A percentile compares a stretch with the other conserved stretches of the same genome.
Conservation (phyloP, 2,113 vertebrate genomes). For the Callaeas wilsoni region DNA sequence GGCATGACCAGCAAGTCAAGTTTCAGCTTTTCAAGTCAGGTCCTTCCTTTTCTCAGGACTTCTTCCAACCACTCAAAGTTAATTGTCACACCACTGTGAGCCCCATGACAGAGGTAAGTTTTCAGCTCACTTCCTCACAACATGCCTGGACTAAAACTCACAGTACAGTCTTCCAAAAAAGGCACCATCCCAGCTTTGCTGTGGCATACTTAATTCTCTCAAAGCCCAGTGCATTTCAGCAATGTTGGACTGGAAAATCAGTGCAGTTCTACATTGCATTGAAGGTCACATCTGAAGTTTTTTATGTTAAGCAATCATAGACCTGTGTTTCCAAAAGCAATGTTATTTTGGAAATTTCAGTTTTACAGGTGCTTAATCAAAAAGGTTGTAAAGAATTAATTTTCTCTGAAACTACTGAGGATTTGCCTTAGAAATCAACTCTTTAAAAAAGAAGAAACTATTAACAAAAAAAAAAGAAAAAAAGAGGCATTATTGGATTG, state of each 20-base stretch:
- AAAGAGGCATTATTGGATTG: background rate
- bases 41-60: background rate
- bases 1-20: background rate
- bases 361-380: background rate
- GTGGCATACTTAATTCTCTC: background rate
- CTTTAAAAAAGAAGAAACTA: background rate
- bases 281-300: slow-evolving; percentile 1
- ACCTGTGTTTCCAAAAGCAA: background rate
- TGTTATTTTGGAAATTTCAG: background rate
- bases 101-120: background rate
- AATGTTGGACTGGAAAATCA: background rate
- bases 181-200: background rate
- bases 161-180: background rate
- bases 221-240: slow-evolving; percentile 9
- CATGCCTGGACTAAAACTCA: background rate
- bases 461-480: background rate
- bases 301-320: background rate
- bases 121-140: background rate
- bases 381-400: background rate
- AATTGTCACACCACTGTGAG: background rate
- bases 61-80: background rate
- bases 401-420: background rate
- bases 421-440: background rate
- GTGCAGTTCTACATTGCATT: background rate
- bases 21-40: background rate